Percentiles rank a stretch among this genome's conserved stretches.
Evolutionary conservation across 2,797 vertebrate genomes (phyloP).

Genomic region (Neosilurus mollespiculum): DNA sequence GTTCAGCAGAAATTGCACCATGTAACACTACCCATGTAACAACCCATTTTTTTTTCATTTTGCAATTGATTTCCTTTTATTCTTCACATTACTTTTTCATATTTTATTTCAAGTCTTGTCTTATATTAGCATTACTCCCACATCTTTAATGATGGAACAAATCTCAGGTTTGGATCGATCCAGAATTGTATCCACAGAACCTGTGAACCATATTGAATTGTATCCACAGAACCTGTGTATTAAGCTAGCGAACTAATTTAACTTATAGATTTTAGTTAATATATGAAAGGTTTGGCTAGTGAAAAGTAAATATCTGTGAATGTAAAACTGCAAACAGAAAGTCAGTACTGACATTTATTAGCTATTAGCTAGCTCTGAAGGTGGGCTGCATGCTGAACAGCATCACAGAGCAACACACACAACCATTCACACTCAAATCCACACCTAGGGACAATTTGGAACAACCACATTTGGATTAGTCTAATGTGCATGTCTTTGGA

Average conservation of each 20-base stretch:
- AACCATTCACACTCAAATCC: no score
- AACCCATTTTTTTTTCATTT: no score
- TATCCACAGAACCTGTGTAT: background rate
- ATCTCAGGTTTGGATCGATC: background rate
- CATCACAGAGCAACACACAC: no score
- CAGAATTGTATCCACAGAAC: background rate
- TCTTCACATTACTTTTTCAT: no score
- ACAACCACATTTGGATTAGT: no score
- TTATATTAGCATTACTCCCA: background rate
- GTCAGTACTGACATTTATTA: background rate
- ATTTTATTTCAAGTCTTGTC: background rate
- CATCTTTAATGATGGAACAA: background rate
- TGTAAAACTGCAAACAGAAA: background rate
- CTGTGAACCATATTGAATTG: background rate
- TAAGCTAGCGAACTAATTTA: background rate
- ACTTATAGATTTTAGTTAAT: background rate
- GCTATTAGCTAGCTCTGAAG: no score
- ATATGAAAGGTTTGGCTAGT: background rate
- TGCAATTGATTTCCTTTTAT: no score
- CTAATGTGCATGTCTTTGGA: no score
- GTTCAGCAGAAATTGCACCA: no score
- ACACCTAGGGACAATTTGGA: no score
- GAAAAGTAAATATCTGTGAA: background rate
- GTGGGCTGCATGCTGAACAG: no score
- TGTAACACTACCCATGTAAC: no score